These are phyloP conservation scores for Automeris io DNA, from an alignment of 2,888 invertebrate genomes.

Conservation along the genomic window DNA sequence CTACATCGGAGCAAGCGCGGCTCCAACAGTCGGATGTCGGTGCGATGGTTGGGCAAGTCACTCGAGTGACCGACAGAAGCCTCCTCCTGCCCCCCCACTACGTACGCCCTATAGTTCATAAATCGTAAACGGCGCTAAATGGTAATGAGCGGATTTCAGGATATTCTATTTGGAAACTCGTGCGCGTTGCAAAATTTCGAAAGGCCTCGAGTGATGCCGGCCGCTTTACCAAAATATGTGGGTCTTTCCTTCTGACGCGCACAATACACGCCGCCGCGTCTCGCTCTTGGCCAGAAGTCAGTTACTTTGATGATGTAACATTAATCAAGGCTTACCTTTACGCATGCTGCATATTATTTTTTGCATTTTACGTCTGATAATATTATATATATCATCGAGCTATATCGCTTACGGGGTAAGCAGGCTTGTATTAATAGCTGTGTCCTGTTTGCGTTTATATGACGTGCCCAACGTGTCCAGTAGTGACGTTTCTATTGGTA, in stretches of 20 bases:
- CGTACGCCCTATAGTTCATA: no score
- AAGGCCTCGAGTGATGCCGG: not conserved
- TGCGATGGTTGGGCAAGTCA: no score
- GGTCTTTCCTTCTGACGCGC: not conserved
- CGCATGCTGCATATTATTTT: no score
- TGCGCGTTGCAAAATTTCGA: not conserved
- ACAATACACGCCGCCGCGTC: not conserved
- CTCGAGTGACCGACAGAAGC: no score
- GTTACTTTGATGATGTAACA: not conserved
- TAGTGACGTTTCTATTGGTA: no score
- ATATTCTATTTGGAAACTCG: not conserved
- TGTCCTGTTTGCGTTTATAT: not conserved
- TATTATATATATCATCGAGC: no score
- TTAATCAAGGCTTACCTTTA: conserved; percentile 1
- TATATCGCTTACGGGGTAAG: not conserved
- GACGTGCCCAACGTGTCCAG: no score
- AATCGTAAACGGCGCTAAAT: conserved; percentile 14
- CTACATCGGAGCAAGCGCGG: no score
- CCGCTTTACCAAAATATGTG: not conserved
- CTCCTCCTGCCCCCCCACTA: no score
- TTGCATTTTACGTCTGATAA: no score
- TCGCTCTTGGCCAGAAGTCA: not conserved
- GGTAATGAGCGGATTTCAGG: conserved; percentile 8
- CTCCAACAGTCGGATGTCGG: no score
- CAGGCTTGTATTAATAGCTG: not conserved